Conservation (phyloP, 30 jellyfish, hydroid and myxozoan species). For the Hydractinia echinata region DNA sequence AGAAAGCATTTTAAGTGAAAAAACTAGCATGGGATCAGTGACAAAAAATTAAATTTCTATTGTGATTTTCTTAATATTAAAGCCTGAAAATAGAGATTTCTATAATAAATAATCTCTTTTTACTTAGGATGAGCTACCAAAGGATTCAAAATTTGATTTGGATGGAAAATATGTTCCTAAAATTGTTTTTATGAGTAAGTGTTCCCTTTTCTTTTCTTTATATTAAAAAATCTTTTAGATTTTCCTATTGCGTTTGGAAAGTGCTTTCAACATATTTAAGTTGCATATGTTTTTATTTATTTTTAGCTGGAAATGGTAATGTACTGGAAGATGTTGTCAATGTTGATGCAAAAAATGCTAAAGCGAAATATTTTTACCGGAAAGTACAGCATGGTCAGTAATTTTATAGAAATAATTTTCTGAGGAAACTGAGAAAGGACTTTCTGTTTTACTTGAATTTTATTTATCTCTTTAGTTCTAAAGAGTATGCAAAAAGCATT, state of each 20-base stretch:
- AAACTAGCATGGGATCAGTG: neutral
- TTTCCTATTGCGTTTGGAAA: neutral
- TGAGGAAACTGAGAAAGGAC: neutral
- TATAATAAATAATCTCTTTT: neutral
- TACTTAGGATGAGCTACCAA: conserved; percentile 48
- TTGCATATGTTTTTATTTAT: neutral
- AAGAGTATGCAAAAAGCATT: conserved; percentile 77
- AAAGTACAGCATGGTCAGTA: conserved; percentile 67
- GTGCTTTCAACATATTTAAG: neutral
- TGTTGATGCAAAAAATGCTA: conserved; percentile 53
- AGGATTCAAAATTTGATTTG: conserved; percentile 44
- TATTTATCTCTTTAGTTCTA: conserved; percentile 42
- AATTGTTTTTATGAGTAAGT: conserved; percentile 67
- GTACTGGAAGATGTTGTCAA: conserved; percentile 60
- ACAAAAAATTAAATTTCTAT: neutral
- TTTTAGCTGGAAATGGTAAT: conserved; percentile 64
- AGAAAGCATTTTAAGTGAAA: neutral
- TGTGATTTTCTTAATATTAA: neutral
- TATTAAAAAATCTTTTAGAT: neutral
- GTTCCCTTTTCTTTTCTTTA: neutral
- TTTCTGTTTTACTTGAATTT: neutral
- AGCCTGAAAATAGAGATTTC: neutral
- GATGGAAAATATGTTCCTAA: conserved; percentile 96
- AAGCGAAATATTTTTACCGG: conserved; percentile 60
- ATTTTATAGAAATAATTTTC: neutral